Evolutionary conservation across 2,888 invertebrate genomes (phyloP).

Genomic region (Notodonta dromedarius): DNA sequence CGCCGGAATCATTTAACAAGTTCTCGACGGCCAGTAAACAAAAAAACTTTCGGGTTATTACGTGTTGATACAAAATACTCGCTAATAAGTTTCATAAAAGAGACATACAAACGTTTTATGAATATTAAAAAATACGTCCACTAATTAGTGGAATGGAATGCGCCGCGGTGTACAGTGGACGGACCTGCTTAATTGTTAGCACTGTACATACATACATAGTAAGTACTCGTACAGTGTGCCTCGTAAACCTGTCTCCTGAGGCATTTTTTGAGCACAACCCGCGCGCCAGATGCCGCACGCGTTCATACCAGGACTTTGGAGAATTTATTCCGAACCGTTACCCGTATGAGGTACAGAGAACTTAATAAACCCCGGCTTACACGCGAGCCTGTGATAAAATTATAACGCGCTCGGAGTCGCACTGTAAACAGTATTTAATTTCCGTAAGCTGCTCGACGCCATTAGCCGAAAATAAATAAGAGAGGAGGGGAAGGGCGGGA

Average conservation of each 20-base stretch:
- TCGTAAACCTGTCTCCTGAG: slow-evolving; percentile 51
- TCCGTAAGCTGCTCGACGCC: slow-evolving; percentile 67
- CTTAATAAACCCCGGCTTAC: slow-evolving; percentile 40
- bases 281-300: slow-evolving; percentile 31
- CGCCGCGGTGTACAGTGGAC: slow-evolving; percentile 31
- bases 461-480: slow-evolving; percentile 77
- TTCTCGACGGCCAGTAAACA: slow-evolving; percentile 15
- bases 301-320: slow-evolving; percentile 30
- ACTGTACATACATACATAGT: slow-evolving; percentile 28
- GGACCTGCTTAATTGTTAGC: slow-evolving; percentile 46
- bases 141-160: slow-evolving; percentile 53
- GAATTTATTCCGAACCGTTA: slow-evolving; percentile 29
- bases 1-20: slow-evolving; percentile 36
- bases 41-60: slow-evolving; percentile 26
- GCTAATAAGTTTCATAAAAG: slow-evolving; percentile 45
- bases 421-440: slow-evolving; percentile 71
- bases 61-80: slow-evolving; percentile 32
- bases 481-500: slow-evolving; percentile 64
- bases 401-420: slow-evolving; percentile 54
- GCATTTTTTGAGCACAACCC: slow-evolving; percentile 39
- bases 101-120: slow-evolving; percentile 43
- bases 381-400: slow-evolving; percentile 50
- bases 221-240: slow-evolving; percentile 14
- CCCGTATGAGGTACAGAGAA: slow-evolving; percentile 28
- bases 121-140: slow-evolving; percentile 42